A percentile compares a stretch with the other conserved stretches of the same genome.
These are phyloP conservation scores for Myiopsitta monachus DNA, from an alignment of 2,113 vertebrate genomes.

Conservation along the genomic window DNA sequence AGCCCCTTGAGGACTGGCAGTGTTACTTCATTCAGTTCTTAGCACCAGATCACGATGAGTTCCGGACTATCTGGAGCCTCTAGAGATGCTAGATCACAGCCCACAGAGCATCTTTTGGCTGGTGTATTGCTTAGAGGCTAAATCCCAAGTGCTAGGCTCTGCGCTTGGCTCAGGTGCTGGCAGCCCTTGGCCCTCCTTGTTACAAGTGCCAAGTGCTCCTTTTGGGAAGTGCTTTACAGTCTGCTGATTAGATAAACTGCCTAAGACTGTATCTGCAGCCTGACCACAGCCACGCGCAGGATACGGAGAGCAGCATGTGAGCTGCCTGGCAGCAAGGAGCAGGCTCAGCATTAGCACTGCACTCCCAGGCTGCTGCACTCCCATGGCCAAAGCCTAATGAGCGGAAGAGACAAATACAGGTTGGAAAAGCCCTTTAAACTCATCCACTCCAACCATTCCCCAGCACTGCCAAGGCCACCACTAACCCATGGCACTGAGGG, in stretches of 20 bases:
- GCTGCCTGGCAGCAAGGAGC: background rate
- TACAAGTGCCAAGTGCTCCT: background rate
- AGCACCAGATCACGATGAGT: background rate
- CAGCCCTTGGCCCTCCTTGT: background rate
- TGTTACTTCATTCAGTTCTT: accelerated
- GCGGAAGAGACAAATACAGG: background rate
- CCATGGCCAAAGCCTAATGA: background rate
- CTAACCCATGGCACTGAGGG: no score
- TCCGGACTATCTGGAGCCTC: background rate
- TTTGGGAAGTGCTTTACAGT: background rate
- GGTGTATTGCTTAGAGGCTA: background rate
- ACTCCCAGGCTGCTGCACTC: background rate
- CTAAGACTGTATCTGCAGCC: background rate
- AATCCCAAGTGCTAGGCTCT: background rate
- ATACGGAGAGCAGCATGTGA: accelerated
- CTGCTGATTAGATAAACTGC: background rate
- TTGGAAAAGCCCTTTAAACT: background rate
- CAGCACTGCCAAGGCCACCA: background rate
- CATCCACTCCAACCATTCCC: accelerated
- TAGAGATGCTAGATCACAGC: background rate
- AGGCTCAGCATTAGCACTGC: background rate
- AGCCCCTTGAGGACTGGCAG: background rate
- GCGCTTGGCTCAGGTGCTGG: background rate
- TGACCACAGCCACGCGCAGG: accelerated
- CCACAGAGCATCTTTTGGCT: background rate